Conservation (phyloP, 2,113 vertebrate genomes). For the Anguilla japonica region DNA sequence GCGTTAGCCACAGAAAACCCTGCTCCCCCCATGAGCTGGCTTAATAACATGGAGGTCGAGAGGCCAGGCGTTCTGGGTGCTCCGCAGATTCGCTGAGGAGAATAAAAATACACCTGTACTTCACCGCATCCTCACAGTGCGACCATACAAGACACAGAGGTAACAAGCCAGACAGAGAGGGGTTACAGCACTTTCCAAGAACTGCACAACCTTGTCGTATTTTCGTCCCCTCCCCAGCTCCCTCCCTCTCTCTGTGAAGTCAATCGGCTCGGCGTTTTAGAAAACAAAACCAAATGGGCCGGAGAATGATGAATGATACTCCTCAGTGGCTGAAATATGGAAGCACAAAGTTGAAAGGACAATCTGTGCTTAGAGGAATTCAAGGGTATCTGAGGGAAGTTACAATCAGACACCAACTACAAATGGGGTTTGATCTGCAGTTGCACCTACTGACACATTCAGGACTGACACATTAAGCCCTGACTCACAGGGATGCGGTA, state of each 20-base stretch:
- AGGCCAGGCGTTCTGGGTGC: slow-evolving; percentile 13
- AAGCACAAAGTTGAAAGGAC: slow-evolving; percentile 51
- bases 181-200: slow-evolving; percentile 22
- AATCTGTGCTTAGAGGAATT: slow-evolving; percentile 46
- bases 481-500: neutral
- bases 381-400: slow-evolving; percentile 42
- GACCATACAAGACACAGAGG: slow-evolving; percentile 43
- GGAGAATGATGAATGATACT: slow-evolving; percentile 71
- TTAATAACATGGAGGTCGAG: slow-evolving; percentile 46
- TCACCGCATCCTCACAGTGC: neutral
- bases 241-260: slow-evolving; percentile 47
- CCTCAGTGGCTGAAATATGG: slow-evolving; percentile 58
- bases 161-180: slow-evolving; percentile 38
- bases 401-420: slow-evolving; percentile 29
- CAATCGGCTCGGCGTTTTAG: slow-evolving; percentile 68
- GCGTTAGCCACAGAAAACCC: slow-evolving; percentile 42
- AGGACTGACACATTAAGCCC: neutral
- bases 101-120: slow-evolving; percentile 25
- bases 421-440: slow-evolving; percentile 14
- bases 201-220: slow-evolving; percentile 47
- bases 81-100: slow-evolving; percentile 19
- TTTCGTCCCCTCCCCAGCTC: slow-evolving; percentile 46
- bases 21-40: slow-evolving; percentile 48
- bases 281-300: slow-evolving; percentile 70
- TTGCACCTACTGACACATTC: neutral